These are phyloP conservation scores for Habrosyne pyritoides DNA, from an alignment of 2,888 invertebrate species.

Conservation along the genomic window DNA sequence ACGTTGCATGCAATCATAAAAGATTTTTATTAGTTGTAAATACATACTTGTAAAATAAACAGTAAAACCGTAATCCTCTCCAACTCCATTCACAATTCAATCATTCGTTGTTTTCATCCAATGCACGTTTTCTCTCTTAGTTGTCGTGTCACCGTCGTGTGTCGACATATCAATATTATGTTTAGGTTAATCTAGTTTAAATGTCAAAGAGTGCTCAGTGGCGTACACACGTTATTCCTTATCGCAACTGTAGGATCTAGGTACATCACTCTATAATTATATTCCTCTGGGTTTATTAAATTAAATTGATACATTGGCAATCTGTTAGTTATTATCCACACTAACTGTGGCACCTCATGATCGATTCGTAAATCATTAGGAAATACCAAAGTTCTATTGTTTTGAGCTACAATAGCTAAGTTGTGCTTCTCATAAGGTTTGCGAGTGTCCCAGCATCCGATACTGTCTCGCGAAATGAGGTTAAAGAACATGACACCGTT, in stretches of 20 bases:
- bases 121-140: too few relatives aligned
- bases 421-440: conserved; percentile 87
- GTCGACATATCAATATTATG: too few relatives aligned
- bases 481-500: conserved; percentile 92
- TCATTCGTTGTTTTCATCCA: too few relatives aligned
- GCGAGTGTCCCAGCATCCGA: conserved; percentile 93
- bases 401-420: conserved; percentile 85
- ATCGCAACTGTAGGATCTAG: conserved; percentile 85
- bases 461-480: conserved; percentile 89
- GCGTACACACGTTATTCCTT: conserved; percentile 86
- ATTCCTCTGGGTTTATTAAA: conserved; percentile 85
- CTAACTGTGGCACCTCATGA: conserved; percentile 86
- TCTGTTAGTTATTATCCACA: conserved; percentile 91
- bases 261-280: conserved; percentile 89
- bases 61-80: too few relatives aligned
- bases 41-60: too few relatives aligned
- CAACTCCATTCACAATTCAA: too few relatives aligned
- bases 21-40: too few relatives aligned
- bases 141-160: too few relatives aligned
- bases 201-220: conserved; percentile 34
- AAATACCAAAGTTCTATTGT: conserved; percentile 87
- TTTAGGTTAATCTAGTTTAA: not conserved
- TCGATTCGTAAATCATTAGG: conserved; percentile 93
- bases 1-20: too few relatives aligned
- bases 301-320: conserved; percentile 90